Evolutionary conservation across 2,888 invertebrate genomes (phyloP), one percentile per base, ranked within the genome.

Genomic region (Chloroclysta siterata): DNA sequence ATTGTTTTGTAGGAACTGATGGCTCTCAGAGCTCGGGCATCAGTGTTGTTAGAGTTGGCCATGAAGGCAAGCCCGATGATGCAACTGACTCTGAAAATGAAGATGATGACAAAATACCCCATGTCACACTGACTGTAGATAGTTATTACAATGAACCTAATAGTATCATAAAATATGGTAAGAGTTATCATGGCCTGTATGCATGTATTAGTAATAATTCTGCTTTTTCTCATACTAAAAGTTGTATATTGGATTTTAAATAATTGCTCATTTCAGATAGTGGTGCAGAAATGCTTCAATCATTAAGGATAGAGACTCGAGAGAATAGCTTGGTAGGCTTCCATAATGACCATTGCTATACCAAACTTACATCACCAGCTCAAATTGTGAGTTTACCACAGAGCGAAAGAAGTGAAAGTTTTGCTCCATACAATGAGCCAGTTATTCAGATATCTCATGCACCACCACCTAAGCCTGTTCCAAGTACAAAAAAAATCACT

Each of bases 291-390:
- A 93, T 93, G 91, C 82, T 93, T 69, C 93, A 93, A 69, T 91
- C 92, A 41, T 77, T 93, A 64, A 83, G 89, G 72, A 91, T 93
- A 75, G 93, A 93, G 75, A 93, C 93, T 55, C 82, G 93, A 72
- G 93, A 93, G 72, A 92, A 92, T 53, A 93, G 93, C 77, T 90
- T 95, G 63, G 93, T 95, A 75, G 94, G 96, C 5, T 95, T 96
- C 73, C 94, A 95, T 77, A 95, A 97, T 89, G 97, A 97, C 83
- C 97, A 97, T 79, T 97, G 97, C 79, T 97, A 97, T 73, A 97
- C 97, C 50, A 94, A 95, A 51, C 93, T 95, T 42, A 95, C 94
- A 39, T 95, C 96, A 61, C 95, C 96, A 36, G 94, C 94, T 74
- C 94, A 94, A 76, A 83, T 80, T 60, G 53, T 81, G 13, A 64